Percentiles rank a stretch among this genome's conserved stretches.
Evolutionary conservation across 1,140 invertebrate genomes (phyloP).

Genomic region (Colletes gigas): DNA sequence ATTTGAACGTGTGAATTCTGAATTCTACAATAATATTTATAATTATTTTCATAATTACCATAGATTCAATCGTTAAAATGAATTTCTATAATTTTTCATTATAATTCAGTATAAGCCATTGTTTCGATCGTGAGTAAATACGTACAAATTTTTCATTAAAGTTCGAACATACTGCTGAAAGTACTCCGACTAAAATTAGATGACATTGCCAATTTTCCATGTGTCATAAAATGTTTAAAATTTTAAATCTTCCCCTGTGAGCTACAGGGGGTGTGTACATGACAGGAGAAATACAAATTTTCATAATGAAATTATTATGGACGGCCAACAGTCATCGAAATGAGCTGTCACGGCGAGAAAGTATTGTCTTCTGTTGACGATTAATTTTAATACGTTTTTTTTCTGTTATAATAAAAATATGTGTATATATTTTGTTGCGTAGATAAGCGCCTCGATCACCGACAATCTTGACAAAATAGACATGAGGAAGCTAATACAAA

Average conservation of each 20-base stretch:
- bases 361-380: conserved; percentile 1
- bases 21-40: too few species aligned
- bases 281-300: conserved; percentile 16
- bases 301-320: conserved; percentile 31
- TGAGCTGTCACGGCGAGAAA: conserved; percentile 9
- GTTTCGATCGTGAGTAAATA: not conserved
- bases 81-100: too few species aligned
- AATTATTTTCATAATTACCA: too few species aligned
- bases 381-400: conserved; percentile 17
- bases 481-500: conserved; percentile 69
- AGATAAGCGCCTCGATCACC: conserved; percentile 47
- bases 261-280: conserved; percentile 12
- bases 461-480: conserved; percentile 54
- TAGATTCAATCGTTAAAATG: too few species aligned
- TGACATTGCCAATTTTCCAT: conserved; percentile 14
- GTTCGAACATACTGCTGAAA: not conserved
- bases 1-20: too few species aligned
- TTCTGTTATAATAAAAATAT: not conserved
- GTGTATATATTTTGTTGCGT: not conserved
- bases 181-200: conserved; percentile 3
- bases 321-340: conserved; percentile 14
- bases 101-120: not conserved
- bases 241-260: conserved; percentile 8
- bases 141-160: not conserved
- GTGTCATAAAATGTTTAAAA: conserved; percentile 10